Percentiles rank a stretch among this genome's conserved stretches.
Evolutionary conservation across 2,113 vertebrate genomes (phyloP).

Genomic region (Azemiops feae): DNA sequence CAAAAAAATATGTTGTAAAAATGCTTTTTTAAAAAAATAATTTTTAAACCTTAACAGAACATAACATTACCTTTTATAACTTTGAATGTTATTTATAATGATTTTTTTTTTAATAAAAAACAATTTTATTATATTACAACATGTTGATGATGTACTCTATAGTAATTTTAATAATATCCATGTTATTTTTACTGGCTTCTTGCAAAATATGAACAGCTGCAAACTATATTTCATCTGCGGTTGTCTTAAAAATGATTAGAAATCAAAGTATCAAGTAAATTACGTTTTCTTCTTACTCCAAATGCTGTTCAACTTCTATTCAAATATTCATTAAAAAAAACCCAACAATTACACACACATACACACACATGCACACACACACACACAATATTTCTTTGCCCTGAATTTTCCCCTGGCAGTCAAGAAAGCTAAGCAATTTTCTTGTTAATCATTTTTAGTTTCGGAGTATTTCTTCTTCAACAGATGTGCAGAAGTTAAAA

Average conservation of each 20-base stretch:
- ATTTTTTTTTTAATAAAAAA: not conserved
- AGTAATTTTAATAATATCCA: slow-evolving; percentile 20
- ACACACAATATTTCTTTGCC: not conserved
- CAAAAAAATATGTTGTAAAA: slow-evolving; percentile 17
- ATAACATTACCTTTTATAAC: not conserved
- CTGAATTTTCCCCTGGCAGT: slow-evolving; percentile 28
- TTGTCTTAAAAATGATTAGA: slow-evolving; percentile 31
- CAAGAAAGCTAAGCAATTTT: slow-evolving; percentile 16
- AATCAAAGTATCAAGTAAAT: slow-evolving; percentile 49
- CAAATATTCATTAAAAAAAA: not conserved
- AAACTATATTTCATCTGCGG: not conserved
- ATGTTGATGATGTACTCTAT: slow-evolving; percentile 12
- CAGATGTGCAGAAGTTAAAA: slow-evolving; percentile 16
- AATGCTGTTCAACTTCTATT: slow-evolving; percentile 9
- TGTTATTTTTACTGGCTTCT: slow-evolving; percentile 18
- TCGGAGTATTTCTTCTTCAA: not conserved
- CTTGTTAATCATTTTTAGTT: slow-evolving; percentile 36
- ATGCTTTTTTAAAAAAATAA: not conserved
- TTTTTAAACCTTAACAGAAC: slow-evolving; percentile 19
- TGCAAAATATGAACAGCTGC: slow-evolving; percentile 31
- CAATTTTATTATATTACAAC: slow-evolving; percentile 13
- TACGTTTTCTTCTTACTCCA: slow-evolving; percentile 26
- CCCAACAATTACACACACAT: not conserved
- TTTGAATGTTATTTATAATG: not conserved
- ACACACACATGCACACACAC: slow-evolving; percentile 1